Evolutionary conservation across 2,113 vertebrate genomes (phyloP), one percentile per base, ranked within the genome.

Genomic region (Leucosticte australis): DNA sequence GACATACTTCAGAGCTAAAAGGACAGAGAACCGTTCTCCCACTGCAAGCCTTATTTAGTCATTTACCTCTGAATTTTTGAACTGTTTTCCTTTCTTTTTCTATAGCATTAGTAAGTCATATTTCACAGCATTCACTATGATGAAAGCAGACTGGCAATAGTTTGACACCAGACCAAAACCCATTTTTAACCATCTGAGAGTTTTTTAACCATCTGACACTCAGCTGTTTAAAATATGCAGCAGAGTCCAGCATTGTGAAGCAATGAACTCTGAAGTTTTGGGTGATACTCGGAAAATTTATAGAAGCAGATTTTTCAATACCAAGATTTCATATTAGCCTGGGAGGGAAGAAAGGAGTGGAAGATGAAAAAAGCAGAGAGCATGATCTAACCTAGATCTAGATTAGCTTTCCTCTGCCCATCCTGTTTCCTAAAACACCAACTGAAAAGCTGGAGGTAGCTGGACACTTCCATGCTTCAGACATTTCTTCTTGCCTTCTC

Each of bases 11-110:
- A 69, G 50, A 87, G 23, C 49, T 91, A 67, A 90, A 83, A 59
- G 39, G 31, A 69, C 23, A 69, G 24, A 31, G 57, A 94, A 39
- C 17, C 13, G 10, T 33, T 90, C 76, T 87, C 87, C 60, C 41
- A 64, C 10, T 91, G 73, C 73, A 91, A 92, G 24, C 84, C 90
- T 94, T 95, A 94, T 95, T 92, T 95, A 95, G 89, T 89, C 14
- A 91, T 83, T 83, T 82, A 78, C 42, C 77, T 52, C 63, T 59
- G 62, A 49, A 41, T 87, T 87, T 91, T 91, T 90, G 10, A 94
- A 70, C 15, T 88, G 67, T 76, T 95, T 95, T 74, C 33, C 18
- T 91, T 95, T 83, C 59, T 90, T 96, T 83, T 90, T 79, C 91
- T 85, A 67, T 88, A 80, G 21, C 42, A 63, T 76, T 49, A 69